These are phyloP conservation scores for Odontomyia ornata DNA, from an alignment of 2,888 invertebrate genomes.

Conservation along the genomic window DNA sequence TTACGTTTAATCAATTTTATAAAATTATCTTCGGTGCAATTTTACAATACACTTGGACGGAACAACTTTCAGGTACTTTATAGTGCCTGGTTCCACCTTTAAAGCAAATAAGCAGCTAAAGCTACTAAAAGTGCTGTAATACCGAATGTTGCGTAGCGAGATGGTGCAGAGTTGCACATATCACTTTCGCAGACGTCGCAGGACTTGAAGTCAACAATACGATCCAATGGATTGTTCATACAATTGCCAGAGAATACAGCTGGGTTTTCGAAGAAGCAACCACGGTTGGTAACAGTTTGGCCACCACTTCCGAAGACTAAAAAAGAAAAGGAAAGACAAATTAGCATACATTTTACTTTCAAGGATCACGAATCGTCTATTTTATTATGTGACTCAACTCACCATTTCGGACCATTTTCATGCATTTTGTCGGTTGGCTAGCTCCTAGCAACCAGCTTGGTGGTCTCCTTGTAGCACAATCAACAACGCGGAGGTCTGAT, in stretches of 20 bases:
- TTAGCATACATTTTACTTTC: neutral
- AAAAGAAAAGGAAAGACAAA: neutral
- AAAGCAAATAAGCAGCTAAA: slow-evolving; percentile 29
- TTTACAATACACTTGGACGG: slow-evolving; percentile 31
- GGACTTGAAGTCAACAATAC: slow-evolving; percentile 29
- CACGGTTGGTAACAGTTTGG: slow-evolving; percentile 33
- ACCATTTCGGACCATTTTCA: slow-evolving; percentile 42
- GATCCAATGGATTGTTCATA: slow-evolving; percentile 40
- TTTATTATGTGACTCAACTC: neutral
- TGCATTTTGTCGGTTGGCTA: slow-evolving; percentile 20
- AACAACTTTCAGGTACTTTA: neutral
- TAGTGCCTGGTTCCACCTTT: neutral
- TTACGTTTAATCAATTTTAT: neutral
- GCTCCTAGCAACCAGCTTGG: slow-evolving; percentile 25
- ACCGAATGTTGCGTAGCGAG: slow-evolving; percentile 37
- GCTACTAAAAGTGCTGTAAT: slow-evolving; percentile 26
- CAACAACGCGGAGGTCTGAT: slow-evolving; percentile 24
- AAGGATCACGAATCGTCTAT: neutral
- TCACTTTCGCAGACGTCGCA: slow-evolving; percentile 34
- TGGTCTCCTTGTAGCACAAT: slow-evolving; percentile 30
- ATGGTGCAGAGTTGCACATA: slow-evolving; percentile 39
- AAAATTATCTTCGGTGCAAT: neutral
- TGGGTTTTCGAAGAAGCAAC: slow-evolving; percentile 42
- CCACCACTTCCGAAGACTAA: slow-evolving; percentile 33
- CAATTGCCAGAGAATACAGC: slow-evolving; percentile 38